Base-by-base conservation (phyloP, 1,140 invertebrate genomes). In the Drosophila varians region DNA sequence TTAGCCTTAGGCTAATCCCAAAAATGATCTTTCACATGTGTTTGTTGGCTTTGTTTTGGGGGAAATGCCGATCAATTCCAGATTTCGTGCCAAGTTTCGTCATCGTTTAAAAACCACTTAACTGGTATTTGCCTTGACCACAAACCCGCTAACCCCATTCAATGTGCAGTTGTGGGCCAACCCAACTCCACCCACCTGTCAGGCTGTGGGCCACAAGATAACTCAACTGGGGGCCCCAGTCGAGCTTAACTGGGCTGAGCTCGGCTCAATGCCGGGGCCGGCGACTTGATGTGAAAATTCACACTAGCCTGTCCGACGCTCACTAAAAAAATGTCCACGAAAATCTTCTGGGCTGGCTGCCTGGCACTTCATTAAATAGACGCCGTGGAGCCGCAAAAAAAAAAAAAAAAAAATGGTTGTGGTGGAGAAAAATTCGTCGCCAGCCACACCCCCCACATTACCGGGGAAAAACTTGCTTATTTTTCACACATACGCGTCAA, bases 311-410 rank as follows among this genome's bases (percentile, higher is more conserved):
- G n/a, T n/a, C 21, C 25, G 31, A 3, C 18, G 40, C 61, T 47
- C 68, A 66, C 34, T n/a, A n/a, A 52, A 68, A 73, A 54, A 80
- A 49, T 74, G 58, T 25, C 43, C 40, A 18, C 7, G 31, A 42
- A 61, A 75, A 56, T 58, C 40, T 55, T 19, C 36, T 69, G 64
- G 57, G 57, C 56, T 75, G 36, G 14, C 36, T 16, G 21, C 6
- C 36, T 16, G 79, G 79, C 80, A 83, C 80, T 83, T 83, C 80
- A 83, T 83, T 83, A 83, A 83, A 83, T 83, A 86, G 80, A 83
- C 75, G 60, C 80, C 71, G 56, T 49, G 69, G 79, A 60, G 80
- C 60, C 80, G 79, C 79, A 49, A 25, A 25, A 43, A n/a, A n/a
- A n/a, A n/a, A n/a, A n/a, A n/a, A n/a, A n/a, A n/a, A n/a, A n/a